A percentile compares a stretch with the other conserved stretches of the same genome.
phyloP scores from a whole-genome alignment of 1,140 invertebrate species.

The Drosophila hydei region DNA sequence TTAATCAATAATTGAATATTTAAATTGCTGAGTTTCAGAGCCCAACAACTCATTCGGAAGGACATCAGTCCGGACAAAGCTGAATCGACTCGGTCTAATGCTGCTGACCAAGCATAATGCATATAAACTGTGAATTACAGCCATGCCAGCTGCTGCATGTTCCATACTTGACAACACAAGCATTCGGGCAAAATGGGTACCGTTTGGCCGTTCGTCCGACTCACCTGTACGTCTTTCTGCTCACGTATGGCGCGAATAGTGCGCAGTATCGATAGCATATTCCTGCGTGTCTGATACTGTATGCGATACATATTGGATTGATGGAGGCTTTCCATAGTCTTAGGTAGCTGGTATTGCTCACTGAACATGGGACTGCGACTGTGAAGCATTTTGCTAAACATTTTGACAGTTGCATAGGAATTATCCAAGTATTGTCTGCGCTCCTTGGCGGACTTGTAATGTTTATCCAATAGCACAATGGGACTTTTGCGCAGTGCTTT shows the following conservation, averaged over 20 bases:
- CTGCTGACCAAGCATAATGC: too few relatives aligned
- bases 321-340: slow-evolving; percentile 11
- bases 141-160: too few relatives aligned
- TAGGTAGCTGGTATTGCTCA: slow-evolving; percentile 32
- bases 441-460: slow-evolving; percentile 16
- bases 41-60: too few relatives aligned
- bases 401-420: slow-evolving; percentile 31
- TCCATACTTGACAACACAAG: too few relatives aligned
- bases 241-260: slow-evolving; percentile 50
- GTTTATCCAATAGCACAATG: slow-evolving; percentile 23
- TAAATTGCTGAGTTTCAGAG: too few relatives aligned
- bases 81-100: too few relatives aligned
- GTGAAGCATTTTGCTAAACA: slow-evolving; percentile 68
- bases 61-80: too few relatives aligned
- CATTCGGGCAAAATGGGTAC: too few relatives aligned
- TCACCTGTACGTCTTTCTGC: slow-evolving; percentile 48
- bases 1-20: too few relatives aligned
- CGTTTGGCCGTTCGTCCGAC: too few relatives aligned
- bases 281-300: slow-evolving; percentile 74
- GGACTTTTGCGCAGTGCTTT: slow-evolving; percentile 51
- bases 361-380: slow-evolving; percentile 72
- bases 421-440: slow-evolving; percentile 18
- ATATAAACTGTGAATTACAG: too few relatives aligned
- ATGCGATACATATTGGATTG: slow-evolving; percentile 61
- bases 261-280: slow-evolving; percentile 66